Evolutionary conservation across 1,140 invertebrate genomes (phyloP).

Genomic region (Drosophila repletoides): DNA sequence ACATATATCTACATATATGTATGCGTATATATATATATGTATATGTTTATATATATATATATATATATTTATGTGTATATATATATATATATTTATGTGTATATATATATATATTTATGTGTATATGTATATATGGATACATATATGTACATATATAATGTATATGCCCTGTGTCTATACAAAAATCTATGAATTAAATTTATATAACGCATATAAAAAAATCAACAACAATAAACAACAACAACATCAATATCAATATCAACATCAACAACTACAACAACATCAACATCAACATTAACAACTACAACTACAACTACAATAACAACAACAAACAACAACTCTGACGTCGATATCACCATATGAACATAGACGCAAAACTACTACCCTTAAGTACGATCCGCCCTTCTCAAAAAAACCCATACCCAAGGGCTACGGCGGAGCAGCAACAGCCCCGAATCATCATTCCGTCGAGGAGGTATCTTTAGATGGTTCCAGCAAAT

Average conservation of each 20-base stretch:
- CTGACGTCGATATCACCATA: conserved; percentile 32
- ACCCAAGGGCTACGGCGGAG: conserved; percentile 88
- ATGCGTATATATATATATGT: not conserved
- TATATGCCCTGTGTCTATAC: conserved; percentile 65
- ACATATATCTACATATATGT: conserved; percentile 2
- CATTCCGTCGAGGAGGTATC: conserved; percentile 89
- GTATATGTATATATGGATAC: conserved; percentile 1
- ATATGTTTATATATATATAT: not conserved
- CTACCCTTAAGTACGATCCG: conserved; percentile 92
- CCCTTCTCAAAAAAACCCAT: conserved; percentile 92
- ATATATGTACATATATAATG: conserved; percentile 11
- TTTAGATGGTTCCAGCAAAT: conserved; percentile 90
- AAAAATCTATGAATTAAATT: conserved; percentile 28
- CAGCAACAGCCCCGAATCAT: conserved; percentile 85
- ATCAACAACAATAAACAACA: conserved; percentile 34
- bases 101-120: conserved; percentile 6
- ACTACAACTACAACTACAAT: too few species aligned
- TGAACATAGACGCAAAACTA: conserved; percentile 90
- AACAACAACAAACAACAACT: conserved; percentile 38
- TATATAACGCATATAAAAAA: conserved; percentile 37
- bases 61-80: conserved; percentile 1
- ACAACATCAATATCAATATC: too few species aligned
- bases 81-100: conserved; percentile 1
- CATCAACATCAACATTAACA: conserved; percentile 30
- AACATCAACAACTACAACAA: conserved; percentile 34